Conservation (phyloP, 92 coral and sea anemone genomes). For the Palythoa caribaeorum region DNA sequence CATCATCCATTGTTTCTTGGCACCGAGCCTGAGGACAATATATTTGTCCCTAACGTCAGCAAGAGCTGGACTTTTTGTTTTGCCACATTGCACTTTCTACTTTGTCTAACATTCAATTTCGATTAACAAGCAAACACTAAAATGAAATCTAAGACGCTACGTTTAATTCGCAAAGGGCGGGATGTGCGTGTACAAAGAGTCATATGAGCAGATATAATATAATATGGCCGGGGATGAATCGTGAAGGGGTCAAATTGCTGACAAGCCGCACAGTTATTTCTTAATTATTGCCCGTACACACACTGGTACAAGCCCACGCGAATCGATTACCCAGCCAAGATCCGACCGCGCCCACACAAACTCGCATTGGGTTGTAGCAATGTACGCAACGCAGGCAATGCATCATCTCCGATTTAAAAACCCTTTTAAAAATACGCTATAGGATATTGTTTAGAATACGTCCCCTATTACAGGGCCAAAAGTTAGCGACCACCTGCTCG, state of each 20-base stretch:
- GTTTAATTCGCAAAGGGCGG: background rate
- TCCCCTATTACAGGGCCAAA: too few relatives aligned
- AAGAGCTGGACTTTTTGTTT: background rate
- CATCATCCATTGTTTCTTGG: slow-evolving; percentile 18
- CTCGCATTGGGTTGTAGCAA: background rate
- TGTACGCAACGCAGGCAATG: too few relatives aligned
- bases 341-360: too few relatives aligned
- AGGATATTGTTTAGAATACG: background rate
- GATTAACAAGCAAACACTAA: background rate
- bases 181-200: background rate
- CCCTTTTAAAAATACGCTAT: background rate
- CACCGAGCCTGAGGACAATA: slow-evolving; percentile 13
- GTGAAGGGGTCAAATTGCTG: background rate
- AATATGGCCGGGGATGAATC: background rate
- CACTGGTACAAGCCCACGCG: background rate
- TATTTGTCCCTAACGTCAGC: slow-evolving; percentile 8
- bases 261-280: background rate
- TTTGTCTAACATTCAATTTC: background rate
- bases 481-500: too few relatives aligned
- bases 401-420: background rate
- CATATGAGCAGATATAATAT: background rate
- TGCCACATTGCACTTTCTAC: background rate
- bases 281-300: background rate
- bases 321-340: background rate
- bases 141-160: background rate